phyloP scores from a whole-genome alignment of 2,888 invertebrate genomes.

The Pristionchus maxplancki region DNA sequence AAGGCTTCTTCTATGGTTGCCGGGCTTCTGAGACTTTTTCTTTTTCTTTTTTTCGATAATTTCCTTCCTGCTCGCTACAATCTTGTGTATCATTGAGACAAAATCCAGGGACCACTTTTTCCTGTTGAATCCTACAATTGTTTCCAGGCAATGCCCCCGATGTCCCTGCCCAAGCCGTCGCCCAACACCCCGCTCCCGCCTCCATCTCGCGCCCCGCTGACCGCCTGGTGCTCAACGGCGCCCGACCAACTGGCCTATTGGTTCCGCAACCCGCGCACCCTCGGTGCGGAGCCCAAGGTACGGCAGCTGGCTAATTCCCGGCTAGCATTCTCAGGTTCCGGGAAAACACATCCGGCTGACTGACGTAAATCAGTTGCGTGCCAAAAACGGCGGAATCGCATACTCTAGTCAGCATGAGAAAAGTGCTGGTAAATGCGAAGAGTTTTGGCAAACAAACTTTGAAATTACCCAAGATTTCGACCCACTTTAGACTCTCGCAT shows the following conservation, averaged over 20 bases:
- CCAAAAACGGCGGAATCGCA: too few relatives aligned
- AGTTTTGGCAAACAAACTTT: too few relatives aligned
- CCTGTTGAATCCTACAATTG: not conserved
- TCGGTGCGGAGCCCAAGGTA: conserved; percentile 29
- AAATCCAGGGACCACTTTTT: too few relatives aligned
- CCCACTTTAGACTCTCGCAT: not conserved
- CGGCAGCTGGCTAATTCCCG: not conserved
- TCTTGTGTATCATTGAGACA: too few relatives aligned
- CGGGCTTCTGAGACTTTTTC: too few relatives aligned
- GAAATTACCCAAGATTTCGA: too few relatives aligned
- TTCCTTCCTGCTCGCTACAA: too few relatives aligned
- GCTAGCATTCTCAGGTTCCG: not conserved
- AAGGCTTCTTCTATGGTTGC: not conserved
- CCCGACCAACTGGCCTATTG: not conserved
- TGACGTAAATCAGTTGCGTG: too few relatives aligned
- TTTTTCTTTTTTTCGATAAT: too few relatives aligned
- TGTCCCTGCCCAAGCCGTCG: conserved; percentile 14
- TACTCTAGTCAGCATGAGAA: too few relatives aligned
- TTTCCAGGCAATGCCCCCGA: not conserved
- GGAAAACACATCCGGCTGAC: not conserved
- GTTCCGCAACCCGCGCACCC: conserved; percentile 12
- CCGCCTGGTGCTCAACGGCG: not conserved
- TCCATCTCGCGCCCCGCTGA: not conserved
- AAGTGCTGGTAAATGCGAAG: too few relatives aligned
- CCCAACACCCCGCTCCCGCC: not conserved